Evolutionary conservation across 2,888 invertebrate species (phyloP).

Genomic region (Heliconius sara): DNA sequence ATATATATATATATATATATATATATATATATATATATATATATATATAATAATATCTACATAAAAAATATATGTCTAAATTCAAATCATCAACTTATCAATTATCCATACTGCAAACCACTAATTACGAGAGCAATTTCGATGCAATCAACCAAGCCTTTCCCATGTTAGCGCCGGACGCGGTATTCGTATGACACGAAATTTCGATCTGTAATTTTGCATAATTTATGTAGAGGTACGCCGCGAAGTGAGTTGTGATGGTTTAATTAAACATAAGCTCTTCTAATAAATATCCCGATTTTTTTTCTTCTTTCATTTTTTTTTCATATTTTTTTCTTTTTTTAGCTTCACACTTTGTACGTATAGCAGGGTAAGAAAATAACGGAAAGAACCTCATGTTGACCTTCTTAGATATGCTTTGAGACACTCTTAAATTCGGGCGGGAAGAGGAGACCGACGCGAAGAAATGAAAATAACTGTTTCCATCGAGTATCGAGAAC

Average conservation of each 20-base stretch:
- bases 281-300: neutral
- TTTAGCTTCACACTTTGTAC: neutral
- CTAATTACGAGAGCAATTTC: constrained; percentile 31
- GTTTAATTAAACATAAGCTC: constrained; percentile 4
- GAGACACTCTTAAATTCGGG: too few relatives aligned
- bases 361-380: neutral
- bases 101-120: constrained; percentile 19
- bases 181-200: constrained; percentile 21
- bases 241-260: constrained; percentile 2
- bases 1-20: neutral
- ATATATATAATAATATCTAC: neutral
- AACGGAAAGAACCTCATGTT: too few relatives aligned
- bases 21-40: too few relatives aligned
- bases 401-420: too few relatives aligned
- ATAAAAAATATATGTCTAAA: neutral
- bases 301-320: neutral
- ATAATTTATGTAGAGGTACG: constrained; percentile 23
- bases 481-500: too few relatives aligned
- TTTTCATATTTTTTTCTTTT: neutral
- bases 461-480: too few relatives aligned
- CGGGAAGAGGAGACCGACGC: too few relatives aligned
- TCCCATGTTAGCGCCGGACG: constrained; percentile 16
- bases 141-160: constrained; percentile 29
- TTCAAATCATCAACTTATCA: constrained; percentile 3
- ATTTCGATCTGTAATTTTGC: constrained; percentile 28